Evolutionary conservation across 2,113 vertebrate species (phyloP), one percentile per base, ranked within the genome.

Genomic region (Donacobius atricapilla): DNA sequence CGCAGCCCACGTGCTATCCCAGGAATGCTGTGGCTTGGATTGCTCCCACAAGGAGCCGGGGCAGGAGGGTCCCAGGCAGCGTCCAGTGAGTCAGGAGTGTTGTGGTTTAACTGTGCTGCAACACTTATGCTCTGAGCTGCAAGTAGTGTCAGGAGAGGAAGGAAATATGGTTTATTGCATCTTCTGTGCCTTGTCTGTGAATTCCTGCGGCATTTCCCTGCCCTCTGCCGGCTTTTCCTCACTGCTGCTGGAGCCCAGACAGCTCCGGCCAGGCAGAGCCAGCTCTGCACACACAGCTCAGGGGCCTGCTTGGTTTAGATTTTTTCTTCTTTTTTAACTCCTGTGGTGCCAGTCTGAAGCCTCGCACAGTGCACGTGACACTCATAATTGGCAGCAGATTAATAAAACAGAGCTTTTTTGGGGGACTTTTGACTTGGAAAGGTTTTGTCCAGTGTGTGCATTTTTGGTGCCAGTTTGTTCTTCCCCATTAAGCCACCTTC

Each of bases 191-290:
- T 58, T 7, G 57, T 8, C 50, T 39, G 12, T 18, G 63, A 53
- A 39, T 72, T 70, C 64, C 47, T 56, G 92, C 2, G 6, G 87
- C 11, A 40, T 60, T 65, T 72, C 71, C 87, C 47, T 60, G 92
- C 95, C 96, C 91, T 93, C 95, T 96, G 90, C 92, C 7, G 68
- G 90, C 83, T 50, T 42, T 40, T 16, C 28, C 78, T 63, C 11
- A 6, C 28, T 68, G 68, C 61, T 71, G 51, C 84, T 24, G 10
- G 39, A 50, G 63, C 13, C 51, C 56, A 7, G 11, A 14, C 60
- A 54, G 65, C 83, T 37, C 69, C 69, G 25, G 66, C 61, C 6
- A 5, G 13, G 65, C 89, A 35, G 24, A 33, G 73, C 21, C 2
- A 1, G 22, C 85, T 58, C 48, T 54, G 44, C 44, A 33, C 15